Base-by-base conservation (phyloP, 1,140 invertebrate species). In the Megalonaias nervosa region DNA sequence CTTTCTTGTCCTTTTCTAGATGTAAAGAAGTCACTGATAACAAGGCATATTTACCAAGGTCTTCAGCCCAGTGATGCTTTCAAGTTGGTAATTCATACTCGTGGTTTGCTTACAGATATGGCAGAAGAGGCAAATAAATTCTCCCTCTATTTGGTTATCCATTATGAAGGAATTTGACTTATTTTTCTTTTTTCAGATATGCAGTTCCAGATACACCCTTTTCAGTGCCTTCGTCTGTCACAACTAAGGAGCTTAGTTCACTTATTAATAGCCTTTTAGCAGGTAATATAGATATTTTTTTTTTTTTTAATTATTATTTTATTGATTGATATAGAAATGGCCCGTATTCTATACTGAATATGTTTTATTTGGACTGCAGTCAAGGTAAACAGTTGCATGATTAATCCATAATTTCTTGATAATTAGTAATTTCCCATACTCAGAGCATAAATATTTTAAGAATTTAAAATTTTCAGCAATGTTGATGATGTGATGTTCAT, bases 121-220 rank as follows among this genome's bases (percentile, higher is more conserved):
- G 38, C 11, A 11, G 11, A 48, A 9, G 38, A 48, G 0, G 38
- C 38, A 4, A 0, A 48, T 48, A 6, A 6, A 48, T 11, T 48
- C 11, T 48, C 38, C 6, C 6, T 38, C 38, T 38, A 6, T 48
- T 48, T 48, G 6, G 38, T 48, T 48, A 48, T 48, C 38, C 38
- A 74, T 66, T 61, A 38, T 19, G 17, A 38, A 19, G 72, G 57
- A 17, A 23, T 70, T 13, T 56, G 48, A 57, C 67, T 19, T 68
- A 66, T 83, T 74, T 81, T 84, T 74, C 81, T 81, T 79, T 81
- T 93, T 93, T 82, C 89, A 98, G 96, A 80, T 97, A 95, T 94
- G 95, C 96, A 16, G 94, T 98, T 66, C 94, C 96, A 17, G 95
- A 97, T 91, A 93, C 93, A 82, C 95, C 96, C 0, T 94, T 95